Conservation (phyloP, 2,888 invertebrate genomes). For the Hypena proboscidalis region DNA sequence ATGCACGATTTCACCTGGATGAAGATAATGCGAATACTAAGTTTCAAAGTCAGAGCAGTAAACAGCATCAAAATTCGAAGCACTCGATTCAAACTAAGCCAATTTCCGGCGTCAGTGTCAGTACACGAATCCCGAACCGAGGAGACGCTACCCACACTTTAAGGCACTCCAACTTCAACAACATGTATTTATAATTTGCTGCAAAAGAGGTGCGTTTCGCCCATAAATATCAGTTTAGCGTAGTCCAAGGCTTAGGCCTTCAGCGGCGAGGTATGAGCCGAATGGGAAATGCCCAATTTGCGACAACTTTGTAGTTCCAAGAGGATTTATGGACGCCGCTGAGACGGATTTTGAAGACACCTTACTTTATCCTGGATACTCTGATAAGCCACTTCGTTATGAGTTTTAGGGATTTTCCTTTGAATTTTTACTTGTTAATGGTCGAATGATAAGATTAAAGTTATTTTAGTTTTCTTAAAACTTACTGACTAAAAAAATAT, state of each 20-base stretch:
- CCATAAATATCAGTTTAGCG: conserved; percentile 77
- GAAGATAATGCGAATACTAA: no score
- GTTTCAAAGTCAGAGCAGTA: neutral
- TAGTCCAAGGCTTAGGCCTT: conserved; percentile 52
- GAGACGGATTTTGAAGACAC: conserved; percentile 58
- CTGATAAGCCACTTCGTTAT: conserved; percentile 41
- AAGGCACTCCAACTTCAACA: conserved; percentile 40
- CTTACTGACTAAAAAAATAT: neutral
- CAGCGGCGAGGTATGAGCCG: conserved; percentile 60
- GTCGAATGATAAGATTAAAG: neutral
- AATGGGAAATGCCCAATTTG: conserved; percentile 76
- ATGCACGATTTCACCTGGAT: no score
- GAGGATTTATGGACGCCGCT: conserved; percentile 58
- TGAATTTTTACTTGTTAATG: neutral
- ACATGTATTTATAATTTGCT: conserved; percentile 47
- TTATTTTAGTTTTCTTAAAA: neutral
- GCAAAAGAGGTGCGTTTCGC: conserved; percentile 59
- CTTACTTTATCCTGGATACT: conserved; percentile 54
- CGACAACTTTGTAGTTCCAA: conserved; percentile 55
- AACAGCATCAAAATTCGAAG: neutral
- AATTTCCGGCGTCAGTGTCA: conserved; percentile 12
- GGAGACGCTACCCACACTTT: conserved; percentile 41
- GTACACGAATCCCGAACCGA: conserved; percentile 10
- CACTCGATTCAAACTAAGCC: conserved; percentile 15
- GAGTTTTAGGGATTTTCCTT: conserved; percentile 32